Conservation (phyloP, 2,113 vertebrate species). For the Xyliphius kryptos region DNA sequence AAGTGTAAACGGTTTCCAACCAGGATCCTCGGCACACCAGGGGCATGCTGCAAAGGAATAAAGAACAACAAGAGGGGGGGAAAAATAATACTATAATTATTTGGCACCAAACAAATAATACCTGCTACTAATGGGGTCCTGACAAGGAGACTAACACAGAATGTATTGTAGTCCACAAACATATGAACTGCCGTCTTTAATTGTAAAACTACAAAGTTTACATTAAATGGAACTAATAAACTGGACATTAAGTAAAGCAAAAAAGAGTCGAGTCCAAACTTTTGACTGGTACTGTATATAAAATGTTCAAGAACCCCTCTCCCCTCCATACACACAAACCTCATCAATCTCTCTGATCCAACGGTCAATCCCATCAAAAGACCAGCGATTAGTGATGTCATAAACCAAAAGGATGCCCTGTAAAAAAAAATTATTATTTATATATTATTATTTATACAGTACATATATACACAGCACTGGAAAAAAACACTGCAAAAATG, state of each 20-base stretch:
- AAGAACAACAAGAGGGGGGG: not conserved
- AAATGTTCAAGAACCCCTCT: too few species aligned
- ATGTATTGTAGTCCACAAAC: too few species aligned
- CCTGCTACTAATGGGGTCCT: too few species aligned
- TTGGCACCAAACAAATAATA: not conserved
- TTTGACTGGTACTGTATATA: too few species aligned
- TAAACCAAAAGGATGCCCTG: constrained; percentile 98
- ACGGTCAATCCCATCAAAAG: constrained; percentile 94
- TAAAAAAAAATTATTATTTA: constrained; percentile 2
- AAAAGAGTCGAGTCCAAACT: too few species aligned
- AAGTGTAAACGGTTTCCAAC: constrained; percentile 94
- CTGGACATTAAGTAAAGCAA: too few species aligned
- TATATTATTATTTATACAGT: constrained; percentile 12
- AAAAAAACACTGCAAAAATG: constrained; percentile 1
- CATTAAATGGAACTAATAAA: too few species aligned
- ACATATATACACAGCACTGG: constrained; percentile 16
- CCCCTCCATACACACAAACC: constrained; percentile 60
- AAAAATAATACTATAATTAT: not conserved
- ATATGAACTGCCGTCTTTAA: too few species aligned
- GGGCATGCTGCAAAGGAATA: constrained; percentile 75
- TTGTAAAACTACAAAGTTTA: too few species aligned
- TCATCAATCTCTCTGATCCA: constrained; percentile 99
- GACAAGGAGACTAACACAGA: too few species aligned
- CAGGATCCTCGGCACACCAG: constrained; percentile 91
- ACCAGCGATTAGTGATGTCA: constrained; percentile 97